A percentile compares a stretch with the other conserved stretches of the same genome.
Evolutionary conservation across 2,888 invertebrate species (phyloP).

Genomic region (Diogma glabrata): DNA sequence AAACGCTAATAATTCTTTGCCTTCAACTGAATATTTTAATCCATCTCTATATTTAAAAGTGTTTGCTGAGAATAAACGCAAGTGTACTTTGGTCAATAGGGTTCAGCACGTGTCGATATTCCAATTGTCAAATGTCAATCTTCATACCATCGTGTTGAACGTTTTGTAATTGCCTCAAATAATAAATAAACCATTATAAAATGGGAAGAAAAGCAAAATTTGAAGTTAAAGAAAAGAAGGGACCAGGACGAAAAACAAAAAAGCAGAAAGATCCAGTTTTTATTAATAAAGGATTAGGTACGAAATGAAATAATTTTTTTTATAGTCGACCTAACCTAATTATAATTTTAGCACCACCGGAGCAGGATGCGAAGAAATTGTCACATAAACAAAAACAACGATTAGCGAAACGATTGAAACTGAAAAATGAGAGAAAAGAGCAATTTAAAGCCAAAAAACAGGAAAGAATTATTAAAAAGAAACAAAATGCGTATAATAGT

Average conservation of each 20-base stretch:
- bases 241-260: conserved; percentile 75
- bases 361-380: conserved; percentile 42
- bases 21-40: too few species aligned
- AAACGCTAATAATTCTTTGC: too few species aligned
- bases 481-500: conserved; percentile 18
- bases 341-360: conserved; percentile 32
- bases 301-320: conserved; percentile 14
- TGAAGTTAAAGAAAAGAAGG: conserved; percentile 61
- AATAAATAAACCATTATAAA: conserved; percentile 20
- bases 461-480: conserved; percentile 39
- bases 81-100: neutral
- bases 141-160: neutral
- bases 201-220: conserved; percentile 86
- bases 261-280: conserved; percentile 71
- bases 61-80: too few species aligned
- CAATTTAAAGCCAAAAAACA: conserved; percentile 29
- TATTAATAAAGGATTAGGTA: conserved; percentile 29
- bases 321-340: neutral
- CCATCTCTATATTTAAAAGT: too few species aligned
- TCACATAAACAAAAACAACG: conserved; percentile 62
- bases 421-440: neutral
- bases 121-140: neutral
- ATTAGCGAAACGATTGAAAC: conserved; percentile 3
- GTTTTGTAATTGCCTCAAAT: neutral
- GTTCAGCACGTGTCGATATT: neutral